A percentile compares a stretch with the other conserved stretches of the same genome.
Evolutionary conservation across 2,888 invertebrate genomes (phyloP).

Genomic region (Sicus ferrugineus): DNA sequence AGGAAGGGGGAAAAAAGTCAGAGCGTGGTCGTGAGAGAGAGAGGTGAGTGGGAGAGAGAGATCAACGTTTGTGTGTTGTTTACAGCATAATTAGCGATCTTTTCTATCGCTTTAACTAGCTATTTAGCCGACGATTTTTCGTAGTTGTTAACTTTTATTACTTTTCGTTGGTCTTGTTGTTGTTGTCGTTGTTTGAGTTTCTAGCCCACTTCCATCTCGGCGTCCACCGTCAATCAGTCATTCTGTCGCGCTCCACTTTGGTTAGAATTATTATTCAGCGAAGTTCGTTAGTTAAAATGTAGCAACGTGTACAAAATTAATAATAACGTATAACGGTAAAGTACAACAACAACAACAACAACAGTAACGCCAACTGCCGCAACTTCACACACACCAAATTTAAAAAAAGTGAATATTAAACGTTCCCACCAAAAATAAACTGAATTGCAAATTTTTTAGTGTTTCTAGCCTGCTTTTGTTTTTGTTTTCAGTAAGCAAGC

Average conservation of each 20-base stretch:
- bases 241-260: background rate
- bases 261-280: conserved; percentile 5
- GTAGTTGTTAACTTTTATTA: too few species aligned
- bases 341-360: background rate
- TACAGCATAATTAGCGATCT: background rate
- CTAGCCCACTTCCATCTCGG: conserved; percentile 7
- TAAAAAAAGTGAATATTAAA: conserved; percentile 2
- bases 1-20: background rate
- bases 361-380: background rate
- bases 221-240: background rate
- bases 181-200: background rate
- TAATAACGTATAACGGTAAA: conserved; percentile 14
- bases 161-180: background rate
- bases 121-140: too few species aligned
- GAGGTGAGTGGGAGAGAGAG: background rate
- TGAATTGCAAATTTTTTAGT: conserved; percentile 6
- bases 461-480: background rate
- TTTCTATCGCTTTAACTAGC: background rate
- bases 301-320: conserved; percentile 17
- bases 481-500: background rate
- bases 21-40: background rate
- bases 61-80: background rate
- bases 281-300: background rate
- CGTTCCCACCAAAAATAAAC: conserved; percentile 9
- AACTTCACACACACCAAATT: background rate